Evolutionary conservation across 2,888 invertebrate species (phyloP).

Genomic region (Neelides folsomi): DNA sequence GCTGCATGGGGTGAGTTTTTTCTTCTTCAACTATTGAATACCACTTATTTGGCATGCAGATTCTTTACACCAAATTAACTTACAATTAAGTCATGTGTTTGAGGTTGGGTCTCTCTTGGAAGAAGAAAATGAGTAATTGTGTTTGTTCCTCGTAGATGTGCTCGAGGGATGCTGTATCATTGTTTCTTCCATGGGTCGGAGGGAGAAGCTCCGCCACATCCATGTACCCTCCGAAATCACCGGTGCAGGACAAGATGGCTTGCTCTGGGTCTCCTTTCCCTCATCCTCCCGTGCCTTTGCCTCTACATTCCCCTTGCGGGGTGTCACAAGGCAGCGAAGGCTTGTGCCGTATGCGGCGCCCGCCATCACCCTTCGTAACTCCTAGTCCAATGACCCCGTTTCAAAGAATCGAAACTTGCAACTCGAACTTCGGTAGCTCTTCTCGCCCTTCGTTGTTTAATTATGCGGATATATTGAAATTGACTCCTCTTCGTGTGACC

Average conservation of each 20-base stretch:
- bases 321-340: conserved; percentile 67
- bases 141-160: conserved; percentile 45
- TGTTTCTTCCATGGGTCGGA: conserved; percentile 75
- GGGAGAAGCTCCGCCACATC: conserved; percentile 70
- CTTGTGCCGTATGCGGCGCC: conserved; percentile 71
- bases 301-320: conserved; percentile 78
- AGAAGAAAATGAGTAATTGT: too few species aligned
- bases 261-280: conserved; percentile 66
- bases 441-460: too few species aligned
- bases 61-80: too few species aligned
- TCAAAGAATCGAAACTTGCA: not conserved
- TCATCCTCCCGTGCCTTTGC: conserved; percentile 86
- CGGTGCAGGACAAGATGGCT: conserved; percentile 72
- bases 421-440: too few species aligned
- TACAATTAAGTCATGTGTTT: too few species aligned
- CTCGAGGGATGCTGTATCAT: conserved; percentile 81
- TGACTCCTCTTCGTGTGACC: too few species aligned
- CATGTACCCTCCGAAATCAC: conserved; percentile 47
- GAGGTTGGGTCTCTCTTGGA: too few species aligned
- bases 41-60: not conserved
- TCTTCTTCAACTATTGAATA: conserved; percentile 3
- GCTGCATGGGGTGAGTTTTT: conserved; percentile 50
- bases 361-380: conserved; percentile 45
- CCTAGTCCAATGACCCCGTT: not conserved
- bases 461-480: too few species aligned